These are phyloP conservation scores for Calliphora vomitoria DNA, from an alignment of 2,888 invertebrate genomes.

Conservation along the genomic window DNA sequence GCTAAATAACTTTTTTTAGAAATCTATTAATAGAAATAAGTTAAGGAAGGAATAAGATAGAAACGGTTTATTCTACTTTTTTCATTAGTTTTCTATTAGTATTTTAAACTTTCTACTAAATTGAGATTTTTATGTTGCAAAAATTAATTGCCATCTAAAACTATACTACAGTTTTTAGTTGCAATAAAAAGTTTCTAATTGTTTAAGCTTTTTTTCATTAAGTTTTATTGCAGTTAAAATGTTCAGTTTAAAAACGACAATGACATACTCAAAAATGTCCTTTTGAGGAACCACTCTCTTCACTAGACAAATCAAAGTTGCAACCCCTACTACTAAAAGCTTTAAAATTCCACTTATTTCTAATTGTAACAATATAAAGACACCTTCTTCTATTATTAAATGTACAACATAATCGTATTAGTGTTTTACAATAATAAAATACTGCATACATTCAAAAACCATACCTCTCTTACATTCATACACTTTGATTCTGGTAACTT, in stretches of 20 bases:
- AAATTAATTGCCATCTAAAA: constrained; percentile 3
- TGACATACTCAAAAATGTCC: not conserved
- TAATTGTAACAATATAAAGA: constrained; percentile 25
- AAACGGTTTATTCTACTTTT: not conserved
- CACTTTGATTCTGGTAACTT: not conserved
- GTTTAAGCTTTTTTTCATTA: constrained; percentile 1
- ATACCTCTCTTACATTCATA: constrained; percentile 10
- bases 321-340: not conserved
- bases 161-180: constrained; percentile 35
- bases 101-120: not conserved
- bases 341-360: not conserved
- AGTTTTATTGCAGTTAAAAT: constrained; percentile 14
- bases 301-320: not conserved
- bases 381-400: constrained; percentile 50
- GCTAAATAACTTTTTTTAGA: too few relatives aligned
- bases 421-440: constrained; percentile 49
- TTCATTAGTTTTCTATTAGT: not conserved
- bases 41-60: too few relatives aligned
- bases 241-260: constrained; percentile 19
- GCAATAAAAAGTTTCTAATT: constrained; percentile 10
- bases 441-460: not conserved
- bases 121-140: not conserved
- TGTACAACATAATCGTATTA: constrained; percentile 72
- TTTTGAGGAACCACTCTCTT: not conserved
- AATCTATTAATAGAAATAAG: too few relatives aligned